phyloP scores from a whole-genome alignment of 2,797 vertebrate species.

The Cyclopterus lumpus region DNA sequence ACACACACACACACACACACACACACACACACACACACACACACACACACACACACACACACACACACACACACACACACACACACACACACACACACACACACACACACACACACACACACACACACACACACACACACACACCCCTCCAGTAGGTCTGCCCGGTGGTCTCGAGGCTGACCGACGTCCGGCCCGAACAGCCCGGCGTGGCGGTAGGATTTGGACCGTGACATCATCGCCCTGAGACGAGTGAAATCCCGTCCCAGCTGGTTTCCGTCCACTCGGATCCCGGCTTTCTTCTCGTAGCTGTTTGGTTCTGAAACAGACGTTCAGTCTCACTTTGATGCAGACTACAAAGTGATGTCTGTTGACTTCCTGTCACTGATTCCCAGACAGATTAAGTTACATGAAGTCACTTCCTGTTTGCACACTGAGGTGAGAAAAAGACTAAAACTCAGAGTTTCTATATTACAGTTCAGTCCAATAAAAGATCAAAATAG shows the following conservation, averaged over 20 bases:
- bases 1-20: too few relatives aligned
- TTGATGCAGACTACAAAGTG: too few relatives aligned
- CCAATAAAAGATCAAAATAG: too few relatives aligned
- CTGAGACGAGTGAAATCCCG: slow-evolving; percentile 87
- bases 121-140: too few relatives aligned
- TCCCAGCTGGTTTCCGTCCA: slow-evolving; percentile 90
- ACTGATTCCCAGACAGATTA: background rate
- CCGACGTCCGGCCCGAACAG: slow-evolving; percentile 92
- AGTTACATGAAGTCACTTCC: background rate
- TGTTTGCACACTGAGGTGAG: background rate
- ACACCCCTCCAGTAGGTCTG: slow-evolving; percentile 79
- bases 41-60: too few relatives aligned
- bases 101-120: too few relatives aligned
- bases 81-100: background rate
- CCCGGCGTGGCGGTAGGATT: slow-evolving; percentile 76
- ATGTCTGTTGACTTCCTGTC: background rate
- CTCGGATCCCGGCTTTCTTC: slow-evolving; percentile 90
- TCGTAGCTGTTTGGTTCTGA: slow-evolving; percentile 95
- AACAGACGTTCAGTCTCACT: background rate
- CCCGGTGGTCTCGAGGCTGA: slow-evolving; percentile 84
- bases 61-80: too few relatives aligned
- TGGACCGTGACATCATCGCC: slow-evolving; percentile 83
- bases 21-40: too few relatives aligned
- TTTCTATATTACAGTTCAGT: too few relatives aligned
- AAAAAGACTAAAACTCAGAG: too few relatives aligned